Percentiles rank a stretch among this genome's conserved stretches.
Evolutionary conservation across 2,113 vertebrate species (phyloP).

Genomic region (Hipposideros armiger): DNA sequence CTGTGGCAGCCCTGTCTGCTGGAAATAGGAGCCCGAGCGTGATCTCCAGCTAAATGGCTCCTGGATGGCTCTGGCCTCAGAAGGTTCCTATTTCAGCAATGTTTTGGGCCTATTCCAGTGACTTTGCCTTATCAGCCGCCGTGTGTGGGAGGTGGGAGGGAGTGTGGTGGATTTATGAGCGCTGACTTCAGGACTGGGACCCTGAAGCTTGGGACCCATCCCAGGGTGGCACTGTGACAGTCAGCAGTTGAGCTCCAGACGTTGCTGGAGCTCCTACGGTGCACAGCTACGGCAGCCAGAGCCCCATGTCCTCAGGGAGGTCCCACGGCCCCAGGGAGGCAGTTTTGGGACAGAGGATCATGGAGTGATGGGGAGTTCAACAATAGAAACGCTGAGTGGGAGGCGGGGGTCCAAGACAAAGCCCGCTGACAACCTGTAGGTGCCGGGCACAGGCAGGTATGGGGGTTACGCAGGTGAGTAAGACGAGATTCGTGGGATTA

Average conservation of each 20-base stretch:
- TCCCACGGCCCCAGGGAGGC: no score
- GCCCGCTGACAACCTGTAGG: fast-evolving
- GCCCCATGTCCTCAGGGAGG: not conserved
- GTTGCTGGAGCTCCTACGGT: fast-evolving
- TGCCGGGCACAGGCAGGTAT: fast-evolving
- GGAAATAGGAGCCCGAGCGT: fast-evolving
- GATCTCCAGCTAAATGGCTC: not conserved
- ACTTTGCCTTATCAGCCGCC: not conserved
- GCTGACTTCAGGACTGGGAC: not conserved
- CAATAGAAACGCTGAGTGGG: fast-evolving
- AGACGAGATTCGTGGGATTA: no score
- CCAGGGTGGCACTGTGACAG: fast-evolving
- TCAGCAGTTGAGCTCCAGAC: fast-evolving
- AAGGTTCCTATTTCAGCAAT: fast-evolving
- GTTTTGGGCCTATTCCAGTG: not conserved
- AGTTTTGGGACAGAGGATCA: fast-evolving
- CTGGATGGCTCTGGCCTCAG: not conserved
- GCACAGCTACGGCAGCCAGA: no score
- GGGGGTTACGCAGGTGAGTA: not conserved
- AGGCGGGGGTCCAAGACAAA: not conserved
- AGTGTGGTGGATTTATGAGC: fast-evolving
- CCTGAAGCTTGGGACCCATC: fast-evolving
- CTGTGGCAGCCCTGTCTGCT: fast-evolving
- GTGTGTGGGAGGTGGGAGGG: no score
- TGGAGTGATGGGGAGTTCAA: no score